Conservation (phyloP, 2,888 invertebrate species). For the Caenorhabditis sinica region DNA sequence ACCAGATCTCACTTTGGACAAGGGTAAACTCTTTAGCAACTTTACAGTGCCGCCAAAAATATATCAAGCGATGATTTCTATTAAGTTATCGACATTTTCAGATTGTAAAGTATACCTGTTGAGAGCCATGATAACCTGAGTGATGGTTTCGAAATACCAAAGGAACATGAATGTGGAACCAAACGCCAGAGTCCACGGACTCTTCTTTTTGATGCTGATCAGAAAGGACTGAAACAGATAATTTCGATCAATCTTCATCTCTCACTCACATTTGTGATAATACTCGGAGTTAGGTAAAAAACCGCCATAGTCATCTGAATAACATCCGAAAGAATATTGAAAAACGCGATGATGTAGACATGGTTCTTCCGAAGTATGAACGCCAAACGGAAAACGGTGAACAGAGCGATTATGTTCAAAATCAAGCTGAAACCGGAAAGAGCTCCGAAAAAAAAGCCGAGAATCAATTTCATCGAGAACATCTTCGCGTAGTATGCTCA, state of each 20-base stretch:
- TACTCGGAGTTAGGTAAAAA: slow-evolving; percentile 62
- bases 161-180: slow-evolving; percentile 63
- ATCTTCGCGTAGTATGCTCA: not conserved
- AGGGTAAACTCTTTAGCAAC: too few species aligned
- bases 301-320: slow-evolving; percentile 56
- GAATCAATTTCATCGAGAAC: slow-evolving; percentile 21
- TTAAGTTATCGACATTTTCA: not conserved
- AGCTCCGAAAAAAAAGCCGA: slow-evolving; percentile 47
- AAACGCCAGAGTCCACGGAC: slow-evolving; percentile 32
- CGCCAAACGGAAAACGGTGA: slow-evolving; percentile 50
- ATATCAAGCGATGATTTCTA: too few species aligned
- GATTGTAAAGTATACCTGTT: slow-evolving; percentile 47
- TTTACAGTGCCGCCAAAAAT: too few species aligned
- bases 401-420: slow-evolving; percentile 49
- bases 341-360: slow-evolving; percentile 67
- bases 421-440: slow-evolving; percentile 38
- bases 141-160: slow-evolving; percentile 67
- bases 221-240: slow-evolving; percentile 19
- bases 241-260: too few species aligned
- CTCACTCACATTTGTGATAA: slow-evolving; percentile 46
- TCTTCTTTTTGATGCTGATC: slow-evolving; percentile 15
- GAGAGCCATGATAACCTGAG: slow-evolving; percentile 66
- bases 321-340: slow-evolving; percentile 62
- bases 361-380: slow-evolving; percentile 45
- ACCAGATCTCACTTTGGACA: too few species aligned